phyloP scores from a whole-genome alignment of 2,113 vertebrate species.

The Tetraodon nigroviridis region DNA sequence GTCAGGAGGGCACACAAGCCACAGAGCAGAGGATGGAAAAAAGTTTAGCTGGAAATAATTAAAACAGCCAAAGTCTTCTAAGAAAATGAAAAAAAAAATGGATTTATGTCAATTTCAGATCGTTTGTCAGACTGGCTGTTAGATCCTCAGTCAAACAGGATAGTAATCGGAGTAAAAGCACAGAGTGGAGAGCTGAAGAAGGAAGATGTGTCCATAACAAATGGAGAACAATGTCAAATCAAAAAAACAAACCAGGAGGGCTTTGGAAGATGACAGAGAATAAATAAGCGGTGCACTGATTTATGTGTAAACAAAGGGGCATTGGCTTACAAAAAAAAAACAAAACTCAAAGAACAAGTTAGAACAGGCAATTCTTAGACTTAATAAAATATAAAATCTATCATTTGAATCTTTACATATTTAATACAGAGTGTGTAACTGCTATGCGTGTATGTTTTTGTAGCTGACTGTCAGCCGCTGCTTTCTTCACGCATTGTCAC shows the following conservation, averaged over 20 bases:
- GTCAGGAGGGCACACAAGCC: slow-evolving; percentile 9
- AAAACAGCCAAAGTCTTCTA: slow-evolving; percentile 20
- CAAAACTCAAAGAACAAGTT: slow-evolving; percentile 8
- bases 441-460: slow-evolving; percentile 4
- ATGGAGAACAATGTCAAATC: slow-evolving; percentile 14
- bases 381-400: slow-evolving; percentile 36
- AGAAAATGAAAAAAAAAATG: background rate
- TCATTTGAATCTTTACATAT: background rate
- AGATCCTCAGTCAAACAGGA: slow-evolving; percentile 11
- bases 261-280: slow-evolving; percentile 37
- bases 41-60: slow-evolving; percentile 11
- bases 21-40: slow-evolving; percentile 8
- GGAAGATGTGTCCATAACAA: slow-evolving; percentile 25
- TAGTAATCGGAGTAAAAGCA: slow-evolving; percentile 25
- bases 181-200: slow-evolving; percentile 8
- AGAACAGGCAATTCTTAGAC: slow-evolving; percentile 23
- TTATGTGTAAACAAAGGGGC: slow-evolving; percentile 20
- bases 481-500: background rate
- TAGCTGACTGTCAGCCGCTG: slow-evolving; percentile 14
- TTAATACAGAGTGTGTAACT: background rate
- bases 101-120: slow-evolving; percentile 25
- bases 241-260: slow-evolving; percentile 17
- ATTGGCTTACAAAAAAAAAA: slow-evolving; percentile 6
- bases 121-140: slow-evolving; percentile 6
- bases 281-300: slow-evolving; percentile 5